phyloP scores from a whole-genome alignment of 2,888 invertebrate species.

The Gerris lacustris region DNA sequence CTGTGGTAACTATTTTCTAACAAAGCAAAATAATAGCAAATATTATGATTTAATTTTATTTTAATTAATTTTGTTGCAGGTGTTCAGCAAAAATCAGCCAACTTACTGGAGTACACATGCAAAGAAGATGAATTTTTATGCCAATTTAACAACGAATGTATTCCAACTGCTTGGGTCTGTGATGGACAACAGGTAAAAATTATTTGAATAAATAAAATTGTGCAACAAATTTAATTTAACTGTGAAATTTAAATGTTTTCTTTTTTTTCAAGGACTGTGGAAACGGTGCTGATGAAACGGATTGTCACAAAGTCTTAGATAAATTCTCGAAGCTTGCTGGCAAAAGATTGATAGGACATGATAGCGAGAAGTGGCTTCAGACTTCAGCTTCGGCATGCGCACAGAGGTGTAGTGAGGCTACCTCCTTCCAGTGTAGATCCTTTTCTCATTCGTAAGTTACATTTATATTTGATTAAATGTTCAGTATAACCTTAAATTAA shows the following conservation, averaged over 20 bases:
- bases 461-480: too few species aligned
- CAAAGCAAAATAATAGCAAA: too few species aligned
- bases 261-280: slow-evolving; percentile 42
- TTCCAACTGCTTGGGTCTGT: slow-evolving; percentile 44
- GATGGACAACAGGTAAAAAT: slow-evolving; percentile 42
- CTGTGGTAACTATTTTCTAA: too few species aligned
- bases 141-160: slow-evolving; percentile 38
- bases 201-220: background rate
- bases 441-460: slow-evolving; percentile 45
- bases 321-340: slow-evolving; percentile 39
- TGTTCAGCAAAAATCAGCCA: slow-evolving; percentile 24
- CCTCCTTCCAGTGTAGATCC: slow-evolving; percentile 46
- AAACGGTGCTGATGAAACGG: slow-evolving; percentile 45
- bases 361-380: slow-evolving; percentile 45
- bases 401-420: slow-evolving; percentile 41
- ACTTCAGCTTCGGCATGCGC: slow-evolving; percentile 47
- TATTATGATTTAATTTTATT: too few species aligned
- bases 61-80: background rate
- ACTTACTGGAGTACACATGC: slow-evolving; percentile 23
- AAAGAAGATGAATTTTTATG: slow-evolving; percentile 26
- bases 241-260: too few species aligned
- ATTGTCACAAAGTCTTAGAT: slow-evolving; percentile 40
- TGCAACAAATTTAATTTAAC: too few species aligned
- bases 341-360: slow-evolving; percentile 40
- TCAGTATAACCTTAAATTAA: too few species aligned